Base-by-base conservation (phyloP, 1,140 invertebrate species). In the Oryctes rhinoceros region DNA sequence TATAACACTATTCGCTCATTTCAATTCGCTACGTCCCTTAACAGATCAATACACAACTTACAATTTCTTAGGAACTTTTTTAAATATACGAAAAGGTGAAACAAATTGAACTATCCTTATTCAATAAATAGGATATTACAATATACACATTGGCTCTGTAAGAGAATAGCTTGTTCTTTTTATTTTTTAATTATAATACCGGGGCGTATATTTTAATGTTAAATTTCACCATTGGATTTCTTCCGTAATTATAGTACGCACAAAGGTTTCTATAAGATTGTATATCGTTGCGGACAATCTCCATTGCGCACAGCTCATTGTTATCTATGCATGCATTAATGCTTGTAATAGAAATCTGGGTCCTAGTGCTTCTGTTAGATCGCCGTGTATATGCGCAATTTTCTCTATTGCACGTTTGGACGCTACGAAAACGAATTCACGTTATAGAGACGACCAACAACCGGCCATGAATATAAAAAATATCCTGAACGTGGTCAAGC, bases 291-390 rank as follows among this genome's bases (percentile, higher is more conserved):
- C 20, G 24, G 18, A 10, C 11, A 67, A 24, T 53, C 49, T 53
- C 7, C 7, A 67, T 20, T 11, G 11, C 24, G 18, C 62, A n/a
- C 24, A 9, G 59, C 9, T 20, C 62, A 67, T 67, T 10, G 30
- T 67, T 6, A 35, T 20, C 18, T 20, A 67, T 67, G 7, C 30
- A 24, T 20, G 62, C 62, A 67, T n/a, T 67, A 67, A 35, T n/a
- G n/a, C n/a, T n/a, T 20, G 4, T n/a, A 67, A 20, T 67, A 67
- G 62, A 67, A 67, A 67, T 67, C 62, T 67, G 30, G 62, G 62
- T 67, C 30, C 24, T 18, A 53, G 9, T 24, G 18, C 62, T n/a
- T 20, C 18, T 67, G 9, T 67, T 67, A 20, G 4, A 24, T 20
- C 9, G 62, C 30, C 20, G 62, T 24, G 62, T 24, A 3, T 4